Conservation (phyloP, 2,888 invertebrate genomes). For the Drosophila siamana region DNA sequence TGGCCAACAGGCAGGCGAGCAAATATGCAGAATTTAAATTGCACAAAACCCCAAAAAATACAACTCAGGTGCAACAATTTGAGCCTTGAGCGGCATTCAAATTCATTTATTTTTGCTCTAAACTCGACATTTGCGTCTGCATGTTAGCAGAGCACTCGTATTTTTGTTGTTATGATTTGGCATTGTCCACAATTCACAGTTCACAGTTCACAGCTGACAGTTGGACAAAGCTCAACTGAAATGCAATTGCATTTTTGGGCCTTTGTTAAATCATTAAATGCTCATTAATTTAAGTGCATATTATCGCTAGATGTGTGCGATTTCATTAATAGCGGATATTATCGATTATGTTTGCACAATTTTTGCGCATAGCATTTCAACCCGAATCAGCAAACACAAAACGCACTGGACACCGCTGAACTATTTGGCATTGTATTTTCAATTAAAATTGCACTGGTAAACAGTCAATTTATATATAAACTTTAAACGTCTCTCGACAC, state of each 20-base stretch:
- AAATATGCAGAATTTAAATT: not conserved
- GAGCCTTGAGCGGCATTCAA: slow-evolving; percentile 3
- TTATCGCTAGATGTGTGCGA: not conserved
- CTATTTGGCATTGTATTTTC: not conserved
- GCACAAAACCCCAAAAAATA: not conserved
- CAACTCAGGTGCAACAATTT: slow-evolving; percentile 3
- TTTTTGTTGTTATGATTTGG: slow-evolving; percentile 5
- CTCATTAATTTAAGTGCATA: slow-evolving; percentile 1
- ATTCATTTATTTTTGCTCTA: not conserved
- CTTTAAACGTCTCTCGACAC: too few species aligned
- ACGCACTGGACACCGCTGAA: not conserved
- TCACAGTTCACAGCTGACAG: too few species aligned
- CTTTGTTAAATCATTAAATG: slow-evolving; percentile 9
- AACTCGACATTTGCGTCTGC: not conserved
- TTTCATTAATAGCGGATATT: slow-evolving; percentile 1
- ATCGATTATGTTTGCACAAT: not conserved
- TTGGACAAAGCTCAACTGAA: not conserved
- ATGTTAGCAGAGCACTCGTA: not conserved
- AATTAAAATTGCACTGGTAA: not conserved
- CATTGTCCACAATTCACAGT: too few species aligned
- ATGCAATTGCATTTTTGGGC: not conserved
- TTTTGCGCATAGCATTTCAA: not conserved
- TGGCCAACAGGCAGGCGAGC: not conserved
- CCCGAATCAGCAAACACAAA: too few species aligned
- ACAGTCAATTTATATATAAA: too few species aligned